These are phyloP conservation scores for Synanthedon andrenaeformis DNA, from an alignment of 2,888 invertebrate genomes.

Conservation along the genomic window DNA sequence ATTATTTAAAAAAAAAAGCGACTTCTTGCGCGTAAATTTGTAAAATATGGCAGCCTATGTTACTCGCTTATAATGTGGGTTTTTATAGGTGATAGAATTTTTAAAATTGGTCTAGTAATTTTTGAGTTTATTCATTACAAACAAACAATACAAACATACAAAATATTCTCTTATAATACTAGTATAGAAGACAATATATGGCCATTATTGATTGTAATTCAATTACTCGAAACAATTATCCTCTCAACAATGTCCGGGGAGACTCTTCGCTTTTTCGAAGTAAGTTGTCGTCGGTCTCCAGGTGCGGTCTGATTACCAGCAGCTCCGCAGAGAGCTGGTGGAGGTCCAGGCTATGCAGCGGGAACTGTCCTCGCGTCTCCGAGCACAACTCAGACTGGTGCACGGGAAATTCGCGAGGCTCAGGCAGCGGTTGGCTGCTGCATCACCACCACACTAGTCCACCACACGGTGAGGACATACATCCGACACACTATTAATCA, in stretches of 20 bases:
- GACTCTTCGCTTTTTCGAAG: no score
- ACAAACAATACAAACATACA: neutral
- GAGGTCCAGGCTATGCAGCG: slow-evolving; percentile 85
- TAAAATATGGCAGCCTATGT: no score
- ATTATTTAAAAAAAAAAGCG: no score
- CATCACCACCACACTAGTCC: slow-evolving; percentile 35
- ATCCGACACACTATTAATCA: no score
- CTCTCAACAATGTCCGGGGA: no score
- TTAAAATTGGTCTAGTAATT: neutral
- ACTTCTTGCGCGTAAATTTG: no score
- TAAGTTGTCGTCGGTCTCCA: slow-evolving; percentile 17
- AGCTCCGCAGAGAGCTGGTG: slow-evolving; percentile 80
- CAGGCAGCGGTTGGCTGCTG: slow-evolving; percentile 76
- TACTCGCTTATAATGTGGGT: no score
- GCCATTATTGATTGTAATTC: no score
- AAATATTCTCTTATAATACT: neutral
- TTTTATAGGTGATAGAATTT: neutral
- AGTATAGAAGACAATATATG: neutral
- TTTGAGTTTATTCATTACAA: neutral
- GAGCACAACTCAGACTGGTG: slow-evolving; percentile 77
- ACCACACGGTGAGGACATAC: neutral
- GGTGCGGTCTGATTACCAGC: slow-evolving; percentile 83
- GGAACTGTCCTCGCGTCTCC: slow-evolving; percentile 80
- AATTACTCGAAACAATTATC: no score
- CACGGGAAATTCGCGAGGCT: slow-evolving; percentile 81